phyloP scores from a whole-genome alignment of 2,888 invertebrate genomes.

The Neuroscelio doddi region DNA sequence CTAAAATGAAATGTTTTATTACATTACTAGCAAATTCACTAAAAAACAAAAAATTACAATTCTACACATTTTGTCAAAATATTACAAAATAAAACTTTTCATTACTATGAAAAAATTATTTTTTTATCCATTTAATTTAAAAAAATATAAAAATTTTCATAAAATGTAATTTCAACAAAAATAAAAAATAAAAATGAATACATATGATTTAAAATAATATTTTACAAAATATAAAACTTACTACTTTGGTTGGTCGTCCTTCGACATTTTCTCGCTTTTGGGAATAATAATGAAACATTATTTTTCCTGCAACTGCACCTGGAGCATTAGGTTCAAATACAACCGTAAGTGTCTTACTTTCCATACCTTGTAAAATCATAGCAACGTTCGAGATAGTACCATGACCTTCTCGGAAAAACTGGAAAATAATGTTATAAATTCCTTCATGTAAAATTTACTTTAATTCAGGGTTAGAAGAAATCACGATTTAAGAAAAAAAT shows the following conservation, averaged over 20 bases:
- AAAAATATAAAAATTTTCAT: no score
- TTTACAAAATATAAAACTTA: constrained; percentile 33
- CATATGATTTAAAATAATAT: constrained; percentile 1
- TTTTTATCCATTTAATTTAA: no score
- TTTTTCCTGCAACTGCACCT: constrained; percentile 74
- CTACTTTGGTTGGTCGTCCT: constrained; percentile 52
- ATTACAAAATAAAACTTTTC: no score
- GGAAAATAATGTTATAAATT: constrained; percentile 22
- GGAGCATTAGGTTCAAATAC: constrained; percentile 75
- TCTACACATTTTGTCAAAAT: no score
- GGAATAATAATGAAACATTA: constrained; percentile 75
- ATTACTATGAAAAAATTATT: no score
- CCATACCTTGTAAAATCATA: constrained; percentile 74
- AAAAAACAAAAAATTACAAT: no score
- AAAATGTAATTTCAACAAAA: no score
- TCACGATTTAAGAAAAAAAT: no score
- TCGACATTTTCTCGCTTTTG: constrained; percentile 50
- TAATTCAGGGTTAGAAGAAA: no score
- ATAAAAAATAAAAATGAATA: constrained; percentile 8
- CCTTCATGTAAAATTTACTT: no score
- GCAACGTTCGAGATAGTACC: constrained; percentile 59
- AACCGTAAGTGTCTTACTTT: constrained; percentile 75
- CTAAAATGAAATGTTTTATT: no score
- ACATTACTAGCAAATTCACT: no score
- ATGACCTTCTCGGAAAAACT: constrained; percentile 65